Percentiles rank a stretch among this genome's conserved stretches.
Conservation (phyloP, 2,888 invertebrate genomes). For the Lordiphosa fenestrarum region DNA sequence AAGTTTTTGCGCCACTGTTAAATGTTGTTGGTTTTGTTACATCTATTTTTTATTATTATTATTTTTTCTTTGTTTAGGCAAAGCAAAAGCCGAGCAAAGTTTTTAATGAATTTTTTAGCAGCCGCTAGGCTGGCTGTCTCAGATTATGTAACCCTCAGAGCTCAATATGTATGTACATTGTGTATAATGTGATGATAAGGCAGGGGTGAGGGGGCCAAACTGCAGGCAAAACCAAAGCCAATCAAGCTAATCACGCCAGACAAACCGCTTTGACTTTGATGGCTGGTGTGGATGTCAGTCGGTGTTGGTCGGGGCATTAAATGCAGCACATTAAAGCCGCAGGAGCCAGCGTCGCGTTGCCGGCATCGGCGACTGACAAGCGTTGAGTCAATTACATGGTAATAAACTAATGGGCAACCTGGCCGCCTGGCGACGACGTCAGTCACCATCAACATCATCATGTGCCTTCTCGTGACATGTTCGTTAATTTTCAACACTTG, state of each 20-base stretch:
- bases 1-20: slow-evolving; percentile 66
- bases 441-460: slow-evolving; percentile 34
- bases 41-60: slow-evolving; percentile 30
- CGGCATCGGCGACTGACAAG: slow-evolving; percentile 56
- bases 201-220: slow-evolving; percentile 1
- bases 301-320: slow-evolving; percentile 58
- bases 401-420: slow-evolving; percentile 70
- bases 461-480: slow-evolving; percentile 49
- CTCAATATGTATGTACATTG: no score
- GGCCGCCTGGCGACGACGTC: slow-evolving; percentile 32
- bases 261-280: slow-evolving; percentile 56
- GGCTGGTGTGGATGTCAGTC: slow-evolving; percentile 45
- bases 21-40: slow-evolving; percentile 56
- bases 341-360: slow-evolving; percentile 44
- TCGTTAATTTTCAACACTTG: slow-evolving; percentile 67
- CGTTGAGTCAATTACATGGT: slow-evolving; percentile 76
- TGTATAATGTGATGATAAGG: slow-evolving; percentile 4
- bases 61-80: slow-evolving; percentile 28
- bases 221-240: background rate
- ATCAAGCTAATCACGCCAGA: slow-evolving; percentile 27
- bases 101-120: slow-evolving; percentile 74
- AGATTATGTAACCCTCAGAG: slow-evolving; percentile 27
- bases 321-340: slow-evolving; percentile 76
- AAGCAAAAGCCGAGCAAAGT: slow-evolving; percentile 44
- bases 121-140: slow-evolving; percentile 36